Base-by-base conservation (phyloP, 1,140 invertebrate genomes). In the Saccostrea glomerata region DNA sequence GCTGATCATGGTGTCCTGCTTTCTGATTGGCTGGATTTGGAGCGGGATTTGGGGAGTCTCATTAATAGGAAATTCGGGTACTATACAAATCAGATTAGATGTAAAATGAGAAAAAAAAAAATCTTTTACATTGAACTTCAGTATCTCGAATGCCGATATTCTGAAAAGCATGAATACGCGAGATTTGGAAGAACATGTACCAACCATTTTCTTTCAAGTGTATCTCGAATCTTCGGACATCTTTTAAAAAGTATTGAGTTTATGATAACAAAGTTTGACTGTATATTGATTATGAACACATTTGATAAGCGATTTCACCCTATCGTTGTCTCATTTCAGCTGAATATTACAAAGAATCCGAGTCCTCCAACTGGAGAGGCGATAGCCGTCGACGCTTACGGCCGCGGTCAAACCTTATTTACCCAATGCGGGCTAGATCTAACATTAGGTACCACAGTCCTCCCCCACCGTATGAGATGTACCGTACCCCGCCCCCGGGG, bases 21-120 rank as follows among this genome's bases (percentile, higher is more conserved):
- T 91, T 85, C 89, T 92, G 36, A 88, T 92, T 86, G 91, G 91
- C 36, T 92, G 91, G 91, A 88, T 92, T 15, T 92, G 91, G 91
- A 92, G 91, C 85, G 91, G 89, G 82, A 90, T 92, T 23, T 92
- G 91, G 91, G 91, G 91, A 20, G 66, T 92, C 55, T 88, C 89
- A 6, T 88, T 92, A 36, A 89, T 92, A 40, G 90, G 89, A 47
- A 92, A 89, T 85, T 91, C 91, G 87, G 86, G 91, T 91, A 88
- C 86, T 20, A 84, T 47, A 1, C 47, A 56, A 54, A 84, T 23
- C 25, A n/a, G 63, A n/a, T 20, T 70, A 3, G 6, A 47, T 47
- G 47, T 2, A 47, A 47, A 47, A 47, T 6, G 47, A 47, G 47
- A 47, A 6, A 47, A 47, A 47, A 47, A 47, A 3, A 47, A 47